Conservation (phyloP, 2,888 invertebrate genomes). For the Eupithecia dodoneata region DNA sequence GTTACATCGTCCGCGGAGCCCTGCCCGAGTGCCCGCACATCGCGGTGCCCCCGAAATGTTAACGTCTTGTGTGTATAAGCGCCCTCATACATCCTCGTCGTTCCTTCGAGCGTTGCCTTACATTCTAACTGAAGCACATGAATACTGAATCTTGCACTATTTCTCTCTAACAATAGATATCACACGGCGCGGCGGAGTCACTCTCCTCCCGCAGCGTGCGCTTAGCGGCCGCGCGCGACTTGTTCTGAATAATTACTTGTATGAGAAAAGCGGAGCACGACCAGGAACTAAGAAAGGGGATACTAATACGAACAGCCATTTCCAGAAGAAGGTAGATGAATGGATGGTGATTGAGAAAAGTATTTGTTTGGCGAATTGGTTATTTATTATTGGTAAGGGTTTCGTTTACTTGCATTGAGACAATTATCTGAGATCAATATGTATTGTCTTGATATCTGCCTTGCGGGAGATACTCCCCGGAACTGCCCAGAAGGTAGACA, state of each 20-base stretch:
- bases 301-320: background rate
- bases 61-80: too few species aligned
- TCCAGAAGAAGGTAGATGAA: background rate
- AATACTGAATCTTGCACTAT: background rate
- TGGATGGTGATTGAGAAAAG: too few species aligned
- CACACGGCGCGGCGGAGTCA: background rate
- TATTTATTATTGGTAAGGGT: too few species aligned
- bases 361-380: too few species aligned
- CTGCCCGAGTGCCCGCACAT: too few species aligned
- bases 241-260: constrained; percentile 31
- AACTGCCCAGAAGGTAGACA: too few species aligned
- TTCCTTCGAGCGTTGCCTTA: background rate
- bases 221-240: constrained; percentile 24
- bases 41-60: too few species aligned
- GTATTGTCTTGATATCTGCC: background rate
- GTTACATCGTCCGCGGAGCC: too few species aligned
- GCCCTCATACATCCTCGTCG: too few species aligned
- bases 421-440: too few species aligned
- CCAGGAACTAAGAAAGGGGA: constrained; percentile 15
- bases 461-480: background rate
- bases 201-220: background rate
- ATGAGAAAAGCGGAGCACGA: constrained; percentile 12
- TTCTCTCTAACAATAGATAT: background rate
- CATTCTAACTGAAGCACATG: background rate
- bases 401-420: too few species aligned